phyloP scores from a whole-genome alignment of 2,888 invertebrate species.

The Pinctada fucata region DNA sequence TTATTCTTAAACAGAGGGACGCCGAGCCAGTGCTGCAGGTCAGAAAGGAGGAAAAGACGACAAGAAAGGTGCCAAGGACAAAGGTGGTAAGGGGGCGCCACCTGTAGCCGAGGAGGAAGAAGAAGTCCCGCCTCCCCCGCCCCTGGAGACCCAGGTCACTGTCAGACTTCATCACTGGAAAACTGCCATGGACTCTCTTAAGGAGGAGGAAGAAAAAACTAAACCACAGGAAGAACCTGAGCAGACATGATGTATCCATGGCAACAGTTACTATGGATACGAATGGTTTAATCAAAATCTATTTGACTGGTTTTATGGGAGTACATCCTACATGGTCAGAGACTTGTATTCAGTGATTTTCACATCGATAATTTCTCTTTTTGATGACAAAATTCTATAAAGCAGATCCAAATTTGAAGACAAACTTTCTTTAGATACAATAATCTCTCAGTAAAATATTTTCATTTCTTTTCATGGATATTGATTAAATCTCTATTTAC shows the following conservation, averaged over 20 bases:
- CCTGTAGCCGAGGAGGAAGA: conserved; percentile 54
- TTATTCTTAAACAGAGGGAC: conserved; percentile 22
- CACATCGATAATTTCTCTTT: no score
- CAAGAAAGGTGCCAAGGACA: conserved; percentile 51
- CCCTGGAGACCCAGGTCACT: conserved; percentile 65
- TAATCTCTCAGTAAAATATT: no score
- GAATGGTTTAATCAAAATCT: no score
- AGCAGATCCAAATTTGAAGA: no score
- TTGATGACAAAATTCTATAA: no score
- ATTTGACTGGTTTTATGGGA: no score
- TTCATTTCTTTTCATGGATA: no score
- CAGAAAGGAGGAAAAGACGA: conserved; percentile 54
- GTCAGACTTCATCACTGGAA: conserved; percentile 72
- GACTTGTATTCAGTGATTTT: no score
- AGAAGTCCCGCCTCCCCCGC: conserved; percentile 59
- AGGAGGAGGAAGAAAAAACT: conserved; percentile 61
- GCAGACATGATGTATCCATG: conserved; percentile 7
- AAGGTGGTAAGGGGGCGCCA: conserved; percentile 51
- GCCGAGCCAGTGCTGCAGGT: conserved; percentile 50
- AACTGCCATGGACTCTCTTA: conserved; percentile 69
- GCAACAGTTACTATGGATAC: not conserved
- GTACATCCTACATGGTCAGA: no score
- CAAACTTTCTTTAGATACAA: no score
- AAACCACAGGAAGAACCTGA: conserved; percentile 28
- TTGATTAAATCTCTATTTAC: no score